A percentile compares a stretch with the other conserved stretches of the same genome.
phyloP scores from a whole-genome alignment of 2,797 vertebrate species.

The Salarias fasciatus region DNA sequence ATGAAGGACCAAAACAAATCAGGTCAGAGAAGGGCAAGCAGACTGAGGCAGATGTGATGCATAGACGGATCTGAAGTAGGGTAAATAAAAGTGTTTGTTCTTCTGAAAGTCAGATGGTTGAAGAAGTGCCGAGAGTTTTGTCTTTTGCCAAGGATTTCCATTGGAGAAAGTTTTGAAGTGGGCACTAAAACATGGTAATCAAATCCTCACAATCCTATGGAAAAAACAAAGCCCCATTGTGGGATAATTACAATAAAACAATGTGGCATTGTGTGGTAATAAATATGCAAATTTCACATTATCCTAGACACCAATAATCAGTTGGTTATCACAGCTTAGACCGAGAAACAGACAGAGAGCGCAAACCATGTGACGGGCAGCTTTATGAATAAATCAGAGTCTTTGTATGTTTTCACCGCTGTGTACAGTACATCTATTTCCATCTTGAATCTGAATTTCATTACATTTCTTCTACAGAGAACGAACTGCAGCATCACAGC shows the following conservation, averaged over 20 bases:
- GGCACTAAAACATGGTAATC: neutral
- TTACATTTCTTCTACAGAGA: neutral
- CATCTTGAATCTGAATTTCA: neutral
- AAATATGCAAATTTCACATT: no score
- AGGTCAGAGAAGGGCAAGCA: conserved; percentile 27
- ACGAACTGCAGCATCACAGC: no score
- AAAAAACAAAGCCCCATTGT: neutral
- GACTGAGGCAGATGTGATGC: conserved; percentile 29
- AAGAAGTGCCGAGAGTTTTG: conserved; percentile 5
- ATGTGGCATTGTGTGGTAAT: no score
- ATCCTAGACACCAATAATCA: neutral
- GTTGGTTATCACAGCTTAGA: neutral
- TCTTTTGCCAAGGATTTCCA: conserved; percentile 18
- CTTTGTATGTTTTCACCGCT: no score
- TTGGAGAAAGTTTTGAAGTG: conserved; percentile 3
- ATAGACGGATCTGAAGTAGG: conserved; percentile 43
- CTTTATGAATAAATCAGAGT: no score
- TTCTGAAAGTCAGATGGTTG: conserved; percentile 34
- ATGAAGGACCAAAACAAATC: conserved; percentile 57
- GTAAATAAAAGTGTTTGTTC: conserved; percentile 43
- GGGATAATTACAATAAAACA: no score
- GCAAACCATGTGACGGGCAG: neutral
- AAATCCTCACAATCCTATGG: neutral
- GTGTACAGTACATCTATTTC: no score
- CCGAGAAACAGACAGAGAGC: neutral